Evolutionary conservation across 2,113 vertebrate genomes (phyloP).

Genomic region (Perca fluviatilis): DNA sequence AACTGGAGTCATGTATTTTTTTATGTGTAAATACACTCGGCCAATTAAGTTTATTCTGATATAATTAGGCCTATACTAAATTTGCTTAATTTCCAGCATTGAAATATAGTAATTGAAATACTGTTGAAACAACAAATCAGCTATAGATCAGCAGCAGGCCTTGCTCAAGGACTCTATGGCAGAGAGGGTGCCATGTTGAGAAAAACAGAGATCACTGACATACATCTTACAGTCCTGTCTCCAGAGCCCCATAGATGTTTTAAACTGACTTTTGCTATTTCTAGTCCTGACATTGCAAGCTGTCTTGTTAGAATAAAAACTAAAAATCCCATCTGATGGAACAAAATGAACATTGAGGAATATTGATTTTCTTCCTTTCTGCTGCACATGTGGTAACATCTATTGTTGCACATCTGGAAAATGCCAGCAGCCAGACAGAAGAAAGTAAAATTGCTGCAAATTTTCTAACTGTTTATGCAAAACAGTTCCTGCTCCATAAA

Average conservation of each 20-base stretch:
- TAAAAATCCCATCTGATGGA: conserved; percentile 23
- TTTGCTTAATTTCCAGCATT: not conserved
- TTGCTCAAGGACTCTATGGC: not conserved
- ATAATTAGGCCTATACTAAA: not conserved
- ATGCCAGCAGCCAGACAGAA: conserved; percentile 72
- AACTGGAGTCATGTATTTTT: not conserved
- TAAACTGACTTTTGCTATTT: conserved; percentile 4
- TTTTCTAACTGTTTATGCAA: conserved; percentile 84
- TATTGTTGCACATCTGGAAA: conserved; percentile 84
- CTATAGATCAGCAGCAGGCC: not conserved
- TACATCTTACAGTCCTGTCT: not conserved
- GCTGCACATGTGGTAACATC: conserved; percentile 83
- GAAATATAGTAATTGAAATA: not conserved
- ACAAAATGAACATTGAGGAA: conserved; percentile 42
- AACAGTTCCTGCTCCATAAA: conserved; percentile 75
- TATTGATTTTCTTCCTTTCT: conserved; percentile 38
- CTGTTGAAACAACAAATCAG: not conserved
- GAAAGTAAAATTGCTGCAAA: conserved; percentile 79
- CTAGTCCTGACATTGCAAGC: conserved; percentile 7
- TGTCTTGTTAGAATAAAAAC: conserved; percentile 15
- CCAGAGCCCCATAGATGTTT: not conserved
- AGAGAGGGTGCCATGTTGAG: not conserved
- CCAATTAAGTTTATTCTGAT: not conserved
- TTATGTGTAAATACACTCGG: not conserved
- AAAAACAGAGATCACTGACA: not conserved